Evolutionary conservation across 2,797 vertebrate genomes (phyloP).

Genomic region (Bucorvus abyssinicus): DNA sequence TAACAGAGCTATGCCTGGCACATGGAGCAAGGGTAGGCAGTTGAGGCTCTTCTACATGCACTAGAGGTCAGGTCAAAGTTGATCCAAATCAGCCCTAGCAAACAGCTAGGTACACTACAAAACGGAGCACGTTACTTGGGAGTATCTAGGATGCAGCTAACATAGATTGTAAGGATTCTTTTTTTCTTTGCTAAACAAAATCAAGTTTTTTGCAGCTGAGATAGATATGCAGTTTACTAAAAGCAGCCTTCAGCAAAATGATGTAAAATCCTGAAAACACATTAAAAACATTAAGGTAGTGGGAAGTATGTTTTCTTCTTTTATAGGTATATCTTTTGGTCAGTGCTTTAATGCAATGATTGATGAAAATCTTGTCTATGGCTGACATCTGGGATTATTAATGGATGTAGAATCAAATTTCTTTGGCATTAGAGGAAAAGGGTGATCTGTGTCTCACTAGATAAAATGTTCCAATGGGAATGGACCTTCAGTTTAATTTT

Average conservation of each 20-base stretch:
- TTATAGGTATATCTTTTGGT: slow-evolving; percentile 65
- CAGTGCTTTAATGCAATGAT: slow-evolving; percentile 70
- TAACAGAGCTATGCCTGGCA: neutral
- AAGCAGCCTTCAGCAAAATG: slow-evolving; percentile 60
- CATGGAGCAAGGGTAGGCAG: neutral
- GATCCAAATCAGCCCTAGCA: neutral
- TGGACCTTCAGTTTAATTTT: slow-evolving; percentile 37
- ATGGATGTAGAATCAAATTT: slow-evolving; percentile 53
- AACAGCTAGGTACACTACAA: neutral
- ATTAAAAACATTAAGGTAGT: slow-evolving; percentile 63
- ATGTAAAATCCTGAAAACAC: slow-evolving; percentile 55
- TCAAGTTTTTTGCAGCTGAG: neutral
- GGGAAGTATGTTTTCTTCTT: slow-evolving; percentile 54
- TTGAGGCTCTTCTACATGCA: neutral
- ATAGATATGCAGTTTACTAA: neutral
- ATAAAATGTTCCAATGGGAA: slow-evolving; percentile 51
- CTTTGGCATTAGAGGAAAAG: slow-evolving; percentile 59
- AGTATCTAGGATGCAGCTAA: neutral
- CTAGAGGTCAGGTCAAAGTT: neutral
- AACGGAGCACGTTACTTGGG: neutral
- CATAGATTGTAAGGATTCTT: slow-evolving; percentile 8
- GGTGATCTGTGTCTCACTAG: slow-evolving; percentile 30
- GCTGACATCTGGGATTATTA: slow-evolving; percentile 69
- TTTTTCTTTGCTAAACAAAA: slow-evolving; percentile 34
- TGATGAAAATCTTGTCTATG: slow-evolving; percentile 63